Conservation (phyloP, 2,113 vertebrate genomes). For the Polyodon spathula region DNA sequence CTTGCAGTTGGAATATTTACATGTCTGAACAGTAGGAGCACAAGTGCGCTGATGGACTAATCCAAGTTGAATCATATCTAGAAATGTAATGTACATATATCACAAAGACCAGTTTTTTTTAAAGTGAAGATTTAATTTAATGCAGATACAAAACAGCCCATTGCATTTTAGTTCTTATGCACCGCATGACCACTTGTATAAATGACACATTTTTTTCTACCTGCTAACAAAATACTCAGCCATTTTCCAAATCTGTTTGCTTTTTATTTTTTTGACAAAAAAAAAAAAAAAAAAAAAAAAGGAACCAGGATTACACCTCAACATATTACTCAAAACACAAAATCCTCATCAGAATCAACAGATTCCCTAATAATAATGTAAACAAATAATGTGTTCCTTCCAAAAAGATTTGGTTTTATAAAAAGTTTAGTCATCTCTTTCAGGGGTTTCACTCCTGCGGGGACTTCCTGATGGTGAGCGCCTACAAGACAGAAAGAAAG, state of each 20-base stretch:
- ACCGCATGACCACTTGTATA: conserved; percentile 16
- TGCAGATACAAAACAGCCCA: conserved; percentile 60
- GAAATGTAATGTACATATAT: conserved; percentile 35
- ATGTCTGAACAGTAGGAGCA: no score
- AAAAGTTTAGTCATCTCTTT: conserved; percentile 65
- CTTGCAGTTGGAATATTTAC: no score
- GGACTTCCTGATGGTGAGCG: conserved; percentile 71
- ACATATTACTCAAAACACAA: conserved; percentile 26
- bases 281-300: conserved; percentile 59
- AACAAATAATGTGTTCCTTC: conserved; percentile 63
- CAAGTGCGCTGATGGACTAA: no score
- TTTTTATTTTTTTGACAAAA: conserved; percentile 10
- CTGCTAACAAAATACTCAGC: neutral
- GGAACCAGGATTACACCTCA: conserved; percentile 44
- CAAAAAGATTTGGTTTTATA: conserved; percentile 50
- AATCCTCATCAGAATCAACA: conserved; percentile 43
- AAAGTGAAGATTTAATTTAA: conserved; percentile 60
- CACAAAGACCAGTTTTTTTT: conserved; percentile 55
- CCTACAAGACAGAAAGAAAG: conserved; percentile 38
- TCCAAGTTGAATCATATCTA: no score
- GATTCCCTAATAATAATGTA: conserved; percentile 71
- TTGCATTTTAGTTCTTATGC: conserved; percentile 32
- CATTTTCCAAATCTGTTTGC: neutral
- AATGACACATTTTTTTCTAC: conserved; percentile 5
- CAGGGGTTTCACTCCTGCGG: conserved; percentile 67